Evolutionary conservation across 2,888 invertebrate species (phyloP).

Genomic region (Tiliacea citrago): DNA sequence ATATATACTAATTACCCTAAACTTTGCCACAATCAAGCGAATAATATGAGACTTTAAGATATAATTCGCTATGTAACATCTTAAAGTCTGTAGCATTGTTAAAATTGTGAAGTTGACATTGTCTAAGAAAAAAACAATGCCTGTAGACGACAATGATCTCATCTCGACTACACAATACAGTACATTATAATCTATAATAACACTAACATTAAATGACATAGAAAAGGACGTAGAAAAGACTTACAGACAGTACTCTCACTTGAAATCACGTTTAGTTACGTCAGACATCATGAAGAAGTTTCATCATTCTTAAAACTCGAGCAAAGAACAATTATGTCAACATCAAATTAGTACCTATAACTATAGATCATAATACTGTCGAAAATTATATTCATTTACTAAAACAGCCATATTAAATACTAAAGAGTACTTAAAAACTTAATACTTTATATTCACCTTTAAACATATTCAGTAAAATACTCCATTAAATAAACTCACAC

Average conservation of each 20-base stretch:
- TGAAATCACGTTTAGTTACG: slow-evolving; percentile 87
- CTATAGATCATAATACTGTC: slow-evolving; percentile 59
- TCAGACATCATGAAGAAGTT: slow-evolving; percentile 74
- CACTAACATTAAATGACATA: slow-evolving; percentile 89
- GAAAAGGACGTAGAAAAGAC: slow-evolving; percentile 90
- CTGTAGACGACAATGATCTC: slow-evolving; percentile 53
- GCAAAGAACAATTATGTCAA: slow-evolving; percentile 50
- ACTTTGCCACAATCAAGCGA: slow-evolving; percentile 57
- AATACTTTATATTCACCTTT: slow-evolving; percentile 10
- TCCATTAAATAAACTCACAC: slow-evolving; percentile 1
- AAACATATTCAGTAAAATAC: slow-evolving; percentile 16
- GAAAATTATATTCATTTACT: slow-evolving; percentile 43
- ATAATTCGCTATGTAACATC: slow-evolving; percentile 34
- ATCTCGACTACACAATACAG: slow-evolving; percentile 41
- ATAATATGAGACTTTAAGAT: slow-evolving; percentile 52
- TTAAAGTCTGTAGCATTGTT: slow-evolving; percentile 35
- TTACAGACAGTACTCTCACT: slow-evolving; percentile 87
- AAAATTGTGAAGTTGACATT: slow-evolving; percentile 30
- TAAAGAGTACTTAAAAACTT: slow-evolving; percentile 24
- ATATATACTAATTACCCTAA: slow-evolving; percentile 49
- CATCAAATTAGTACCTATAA: slow-evolving; percentile 48
- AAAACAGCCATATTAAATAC: slow-evolving; percentile 20
- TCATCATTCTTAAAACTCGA: slow-evolving; percentile 48
- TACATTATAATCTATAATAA: slow-evolving; percentile 71
- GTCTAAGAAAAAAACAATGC: slow-evolving; percentile 27